Evolutionary conservation across 2,113 vertebrate genomes (phyloP).

Genomic region (Pimephales promelas): DNA sequence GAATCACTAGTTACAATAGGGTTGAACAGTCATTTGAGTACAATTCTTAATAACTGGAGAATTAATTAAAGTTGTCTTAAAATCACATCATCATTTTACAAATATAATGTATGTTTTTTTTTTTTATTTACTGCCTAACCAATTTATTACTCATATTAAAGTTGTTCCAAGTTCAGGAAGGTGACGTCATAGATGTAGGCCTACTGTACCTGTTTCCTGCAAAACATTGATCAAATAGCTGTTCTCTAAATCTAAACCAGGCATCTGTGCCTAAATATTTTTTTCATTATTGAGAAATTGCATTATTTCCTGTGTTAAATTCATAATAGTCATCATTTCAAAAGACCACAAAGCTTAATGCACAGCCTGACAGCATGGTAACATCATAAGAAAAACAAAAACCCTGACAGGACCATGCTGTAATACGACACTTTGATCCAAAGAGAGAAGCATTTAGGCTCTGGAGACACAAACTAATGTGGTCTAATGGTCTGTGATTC

Average conservation of each 20-base stretch:
- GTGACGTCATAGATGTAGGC: background rate
- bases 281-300: background rate
- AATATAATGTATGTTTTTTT: too few species aligned
- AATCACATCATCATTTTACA: too few species aligned
- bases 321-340: background rate
- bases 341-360: background rate
- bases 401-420: background rate
- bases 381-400: background rate
- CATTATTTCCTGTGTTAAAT: too few species aligned
- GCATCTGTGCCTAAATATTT: background rate
- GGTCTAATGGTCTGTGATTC: background rate
- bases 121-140: too few species aligned
- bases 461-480: background rate
- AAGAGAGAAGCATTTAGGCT: conserved; percentile 16
- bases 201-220: background rate
- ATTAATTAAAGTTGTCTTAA: too few species aligned
- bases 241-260: background rate
- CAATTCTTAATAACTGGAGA: too few species aligned
- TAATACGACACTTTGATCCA: background rate
- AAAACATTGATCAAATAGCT: background rate
- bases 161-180: background rate
- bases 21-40: background rate
- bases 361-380: background rate
- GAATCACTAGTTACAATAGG: background rate
- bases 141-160: background rate